Evolutionary conservation across 2,888 invertebrate genomes (phyloP), one percentile per base, ranked within the genome.

Genomic region (Tromatobia lineatoria): DNA sequence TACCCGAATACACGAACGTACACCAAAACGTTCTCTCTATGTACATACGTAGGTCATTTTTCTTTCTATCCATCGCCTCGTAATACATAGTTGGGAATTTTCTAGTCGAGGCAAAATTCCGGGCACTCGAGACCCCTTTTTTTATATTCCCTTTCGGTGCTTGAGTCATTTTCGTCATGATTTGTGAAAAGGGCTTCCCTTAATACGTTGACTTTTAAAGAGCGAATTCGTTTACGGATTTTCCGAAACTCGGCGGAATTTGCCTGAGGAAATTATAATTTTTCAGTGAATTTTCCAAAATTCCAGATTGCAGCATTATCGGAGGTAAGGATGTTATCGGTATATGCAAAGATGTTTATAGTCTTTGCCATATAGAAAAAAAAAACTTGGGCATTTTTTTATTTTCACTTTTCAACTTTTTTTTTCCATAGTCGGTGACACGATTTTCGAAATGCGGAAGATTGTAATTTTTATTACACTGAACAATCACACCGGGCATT

Each of bases 11-110:
- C 29, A n/a, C 59, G 20, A 34, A 61, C 25, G 59, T 34, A 61
- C 61, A 34, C 61, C 38, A 74, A 80, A 80, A 80, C 67, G 73
- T 80, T 57, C 29, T 59, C 13, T 42, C 15, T 52, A 15, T 47
- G 47, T 80, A n/a, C n/a, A 34, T 29, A 45, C 66, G 66, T 47
- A 73, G 73, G 67, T 66, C n/a, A 74, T 54, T 25, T 52, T 34
- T 34, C n/a, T 80, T 69, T 50, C n/a, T 25, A 34, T 34, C 8
- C 6, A 18, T 1, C 15, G 6, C 8, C 38, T 18, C 8, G 38
- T 38, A 18, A 18, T 34, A 29, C 59, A n/a, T 59, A 59, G 59
- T 59, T 59, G 59, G 15, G n/a, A n/a, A 59, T 59, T 3, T 13
- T 59, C 2, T n/a, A 59, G n/a, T 59, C 15, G 57, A 57, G 59